Percentiles rank a stretch among this genome's conserved stretches.
Conservation (phyloP, 2,113 vertebrate species). For the Pagrus major region DNA sequence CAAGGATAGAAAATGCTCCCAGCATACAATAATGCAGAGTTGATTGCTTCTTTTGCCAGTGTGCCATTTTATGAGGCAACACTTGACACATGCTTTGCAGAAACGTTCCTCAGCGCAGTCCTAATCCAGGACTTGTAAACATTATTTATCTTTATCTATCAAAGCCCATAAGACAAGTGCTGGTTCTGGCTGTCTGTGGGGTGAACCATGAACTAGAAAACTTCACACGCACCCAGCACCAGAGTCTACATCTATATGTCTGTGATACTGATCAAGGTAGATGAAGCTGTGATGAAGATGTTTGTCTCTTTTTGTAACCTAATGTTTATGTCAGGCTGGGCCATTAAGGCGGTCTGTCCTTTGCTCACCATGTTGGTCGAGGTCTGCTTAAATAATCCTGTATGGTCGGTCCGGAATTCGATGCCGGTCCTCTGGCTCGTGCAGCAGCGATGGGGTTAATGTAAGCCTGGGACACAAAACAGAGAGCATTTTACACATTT, state of each 20-base stretch:
- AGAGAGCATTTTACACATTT: background rate
- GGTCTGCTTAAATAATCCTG: constrained; percentile 98
- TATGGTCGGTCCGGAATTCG: constrained; percentile 92
- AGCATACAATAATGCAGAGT: background rate
- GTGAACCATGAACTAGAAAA: background rate
- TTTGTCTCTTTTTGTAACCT: background rate
- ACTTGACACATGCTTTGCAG: background rate
- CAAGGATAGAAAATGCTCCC: background rate
- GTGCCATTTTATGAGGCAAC: background rate
- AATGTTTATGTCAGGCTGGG: background rate
- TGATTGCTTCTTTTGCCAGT: background rate
- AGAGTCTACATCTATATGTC: background rate
- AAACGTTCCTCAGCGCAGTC: background rate
- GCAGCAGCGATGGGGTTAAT: constrained; percentile 98
- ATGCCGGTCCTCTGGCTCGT: constrained; percentile 91
- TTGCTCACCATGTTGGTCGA: constrained; percentile 94
- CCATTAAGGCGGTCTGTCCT: background rate
- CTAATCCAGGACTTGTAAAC: background rate
- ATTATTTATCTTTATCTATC: background rate
- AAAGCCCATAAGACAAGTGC: background rate
- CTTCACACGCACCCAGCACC: background rate
- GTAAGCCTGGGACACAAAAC: constrained; percentile 88
- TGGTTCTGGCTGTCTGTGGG: too few relatives aligned
- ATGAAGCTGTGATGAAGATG: background rate
- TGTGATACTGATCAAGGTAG: background rate